These are phyloP conservation scores for Theodoxus fluviatilis DNA, from an alignment of 2,888 invertebrate genomes.

Conservation along the genomic window DNA sequence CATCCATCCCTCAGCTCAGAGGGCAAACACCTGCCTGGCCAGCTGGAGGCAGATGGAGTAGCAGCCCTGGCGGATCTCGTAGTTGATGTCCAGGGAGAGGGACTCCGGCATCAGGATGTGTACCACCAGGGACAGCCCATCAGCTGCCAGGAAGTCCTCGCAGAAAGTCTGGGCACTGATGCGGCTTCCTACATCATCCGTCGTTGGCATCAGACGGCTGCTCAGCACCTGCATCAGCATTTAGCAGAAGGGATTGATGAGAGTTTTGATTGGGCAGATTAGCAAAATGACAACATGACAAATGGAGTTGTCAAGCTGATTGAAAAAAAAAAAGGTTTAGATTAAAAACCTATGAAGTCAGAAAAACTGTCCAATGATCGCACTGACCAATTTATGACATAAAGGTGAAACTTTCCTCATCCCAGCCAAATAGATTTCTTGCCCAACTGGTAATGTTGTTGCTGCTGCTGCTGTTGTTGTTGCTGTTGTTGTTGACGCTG, in stretches of 20 bases:
- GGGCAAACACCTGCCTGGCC: conserved; percentile 59
- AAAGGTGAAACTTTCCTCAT: no score
- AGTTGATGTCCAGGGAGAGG: conserved; percentile 65
- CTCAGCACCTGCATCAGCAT: conserved; percentile 67
- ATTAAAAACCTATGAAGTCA: no score
- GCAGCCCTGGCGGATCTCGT: conserved; percentile 66
- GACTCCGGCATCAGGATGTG: conserved; percentile 66
- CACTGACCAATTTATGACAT: no score
- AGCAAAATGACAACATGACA: neutral
- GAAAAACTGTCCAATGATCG: no score
- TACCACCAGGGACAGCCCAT: conserved; percentile 66
- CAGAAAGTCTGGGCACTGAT: conserved; percentile 62
- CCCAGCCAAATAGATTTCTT: no score
- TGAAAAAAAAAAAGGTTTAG: no score
- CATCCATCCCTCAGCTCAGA: neutral
- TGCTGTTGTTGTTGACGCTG: neutral
- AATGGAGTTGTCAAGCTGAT: neutral
- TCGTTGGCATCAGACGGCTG: conserved; percentile 66
- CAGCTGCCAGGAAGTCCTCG: conserved; percentile 65
- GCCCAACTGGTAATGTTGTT: no score
- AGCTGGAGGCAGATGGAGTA: conserved; percentile 66
- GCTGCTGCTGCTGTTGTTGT: neutral
- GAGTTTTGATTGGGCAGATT: neutral
- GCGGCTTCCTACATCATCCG: conserved; percentile 56
- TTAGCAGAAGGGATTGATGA: neutral